Evolutionary conservation across 2,888 invertebrate genomes (phyloP).

Genomic region (Homarus gammarus): DNA sequence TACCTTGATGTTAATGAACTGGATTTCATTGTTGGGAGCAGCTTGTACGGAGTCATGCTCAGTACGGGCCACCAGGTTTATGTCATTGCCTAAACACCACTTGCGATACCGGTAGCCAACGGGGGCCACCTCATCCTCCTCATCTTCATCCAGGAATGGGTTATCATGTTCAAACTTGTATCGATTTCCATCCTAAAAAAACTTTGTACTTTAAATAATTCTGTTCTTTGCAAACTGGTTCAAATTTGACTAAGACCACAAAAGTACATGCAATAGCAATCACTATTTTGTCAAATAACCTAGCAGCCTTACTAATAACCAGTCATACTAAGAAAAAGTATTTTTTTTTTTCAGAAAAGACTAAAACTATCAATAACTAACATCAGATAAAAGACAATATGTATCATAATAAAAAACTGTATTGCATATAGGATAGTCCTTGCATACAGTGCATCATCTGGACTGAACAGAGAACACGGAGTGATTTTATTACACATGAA

Average conservation of each 20-base stretch:
- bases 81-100: conserved; percentile 96
- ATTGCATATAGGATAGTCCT: too few relatives aligned
- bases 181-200: conserved; percentile 85
- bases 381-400: too few relatives aligned
- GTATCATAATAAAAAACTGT: too few relatives aligned
- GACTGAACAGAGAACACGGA: too few relatives aligned
- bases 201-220: not conserved
- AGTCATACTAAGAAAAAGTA: not conserved
- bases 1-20: conserved; percentile 93
- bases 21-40: conserved; percentile 89
- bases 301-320: too few relatives aligned
- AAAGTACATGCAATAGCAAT: too few relatives aligned
- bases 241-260: not conserved
- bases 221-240: not conserved
- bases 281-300: too few relatives aligned
- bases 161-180: conserved; percentile 94
- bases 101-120: conserved; percentile 98
- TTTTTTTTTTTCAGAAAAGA: too few relatives aligned
- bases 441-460: too few relatives aligned
- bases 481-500: too few relatives aligned
- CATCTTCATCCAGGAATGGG: conserved; percentile 95
- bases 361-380: too few relatives aligned
- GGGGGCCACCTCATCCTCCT: conserved; percentile 92
- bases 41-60: conserved; percentile 97
- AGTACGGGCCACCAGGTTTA: conserved; percentile 94